phyloP scores from a whole-genome alignment of 1,140 invertebrate species.

The Drosophila pachea region DNA sequence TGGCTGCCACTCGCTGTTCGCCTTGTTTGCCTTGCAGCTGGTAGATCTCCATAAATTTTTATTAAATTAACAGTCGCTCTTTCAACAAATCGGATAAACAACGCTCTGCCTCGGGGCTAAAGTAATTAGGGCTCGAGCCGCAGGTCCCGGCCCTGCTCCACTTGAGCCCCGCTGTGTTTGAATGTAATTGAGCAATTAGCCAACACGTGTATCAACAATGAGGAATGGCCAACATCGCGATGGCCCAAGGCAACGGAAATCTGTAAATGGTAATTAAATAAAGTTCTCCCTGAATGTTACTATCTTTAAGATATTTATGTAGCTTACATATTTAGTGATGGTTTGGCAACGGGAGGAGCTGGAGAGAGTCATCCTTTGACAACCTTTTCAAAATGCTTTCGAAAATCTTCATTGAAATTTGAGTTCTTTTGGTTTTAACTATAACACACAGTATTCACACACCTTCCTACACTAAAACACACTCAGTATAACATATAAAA shows the following conservation, averaged over 20 bases:
- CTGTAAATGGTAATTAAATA: too few relatives aligned
- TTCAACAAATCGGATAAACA: conserved; percentile 21
- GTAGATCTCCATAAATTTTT: conserved; percentile 28
- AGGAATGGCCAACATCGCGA: too few relatives aligned
- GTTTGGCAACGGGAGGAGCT: too few relatives aligned
- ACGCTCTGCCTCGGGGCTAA: not conserved
- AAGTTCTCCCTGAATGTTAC: too few relatives aligned
- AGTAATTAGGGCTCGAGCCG: not conserved
- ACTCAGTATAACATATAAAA: not conserved
- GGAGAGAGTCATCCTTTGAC: too few relatives aligned
- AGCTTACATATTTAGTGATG: too few relatives aligned
- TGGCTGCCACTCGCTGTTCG: conserved; percentile 2
- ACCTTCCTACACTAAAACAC: not conserved
- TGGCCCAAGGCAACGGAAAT: not conserved
- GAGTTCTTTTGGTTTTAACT: not conserved
- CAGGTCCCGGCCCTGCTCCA: too few relatives aligned
- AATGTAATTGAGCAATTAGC: conserved; percentile 4
- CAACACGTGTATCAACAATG: not conserved
- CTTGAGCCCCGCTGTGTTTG: not conserved
- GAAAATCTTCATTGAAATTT: too few relatives aligned
- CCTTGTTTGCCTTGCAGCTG: conserved; percentile 26
- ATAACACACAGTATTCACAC: not conserved
- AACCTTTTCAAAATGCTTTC: too few relatives aligned
- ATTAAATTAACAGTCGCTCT: conserved; percentile 21
- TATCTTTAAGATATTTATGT: too few relatives aligned